These are phyloP conservation scores for Cynocephalus volans DNA, from an alignment of 2,113 vertebrate species.

Conservation along the genomic window DNA sequence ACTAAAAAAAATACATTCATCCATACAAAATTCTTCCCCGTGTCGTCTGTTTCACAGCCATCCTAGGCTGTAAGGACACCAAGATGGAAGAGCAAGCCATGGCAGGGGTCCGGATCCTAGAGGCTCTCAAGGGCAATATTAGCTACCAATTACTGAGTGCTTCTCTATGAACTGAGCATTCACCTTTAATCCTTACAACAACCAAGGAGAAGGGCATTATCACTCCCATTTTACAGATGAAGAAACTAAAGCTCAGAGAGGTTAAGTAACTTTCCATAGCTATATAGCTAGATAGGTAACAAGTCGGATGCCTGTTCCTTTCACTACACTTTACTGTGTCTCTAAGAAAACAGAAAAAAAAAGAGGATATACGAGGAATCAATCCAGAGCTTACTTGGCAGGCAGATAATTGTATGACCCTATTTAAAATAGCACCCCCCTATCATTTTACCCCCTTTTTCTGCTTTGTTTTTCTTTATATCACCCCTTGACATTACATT, in stretches of 20 bases:
- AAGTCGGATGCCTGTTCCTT: neutral
- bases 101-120: neutral
- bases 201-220: neutral
- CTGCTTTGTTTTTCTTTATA: slow-evolving; percentile 13
- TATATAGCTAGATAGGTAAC: neutral
- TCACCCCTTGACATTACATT: neutral
- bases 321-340: neutral
- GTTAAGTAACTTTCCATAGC: slow-evolving; percentile 17
- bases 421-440: neutral
- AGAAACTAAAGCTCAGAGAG: slow-evolving; percentile 56
- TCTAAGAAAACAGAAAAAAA: neutral
- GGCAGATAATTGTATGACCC: neutral
- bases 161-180: neutral
- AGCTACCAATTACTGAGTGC: neutral
- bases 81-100: neutral
- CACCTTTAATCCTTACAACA: slow-evolving; percentile 11
- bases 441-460: neutral
- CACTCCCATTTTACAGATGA: slow-evolving; percentile 43
- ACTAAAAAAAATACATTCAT: neutral
- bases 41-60: neutral
- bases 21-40: neutral
- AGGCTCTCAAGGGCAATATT: neutral
- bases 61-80: neutral
- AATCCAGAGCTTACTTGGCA: neutral
- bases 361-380: neutral